Conservation (phyloP, 1,140 invertebrate species). For the Diabrotica undecimpunctata region DNA sequence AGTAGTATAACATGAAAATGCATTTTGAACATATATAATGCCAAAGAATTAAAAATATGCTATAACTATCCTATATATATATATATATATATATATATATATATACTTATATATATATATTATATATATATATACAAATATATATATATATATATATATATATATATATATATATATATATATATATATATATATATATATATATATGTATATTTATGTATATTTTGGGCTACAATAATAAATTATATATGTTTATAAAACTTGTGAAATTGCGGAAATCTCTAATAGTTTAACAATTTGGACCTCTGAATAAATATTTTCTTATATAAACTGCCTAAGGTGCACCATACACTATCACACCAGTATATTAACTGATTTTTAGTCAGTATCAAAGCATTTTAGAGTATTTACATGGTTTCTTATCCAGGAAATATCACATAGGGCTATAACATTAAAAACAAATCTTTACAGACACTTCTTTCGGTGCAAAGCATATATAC, state of each 20-base stretch:
- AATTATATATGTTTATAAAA: conserved; percentile 47
- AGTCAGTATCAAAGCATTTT: conserved; percentile 18
- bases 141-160: too few species aligned
- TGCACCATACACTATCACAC: conserved; percentile 48
- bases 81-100: too few species aligned
- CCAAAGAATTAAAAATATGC: conserved; percentile 43
- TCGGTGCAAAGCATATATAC: too few species aligned
- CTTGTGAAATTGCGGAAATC: conserved; percentile 49
- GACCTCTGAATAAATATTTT: conserved; percentile 47
- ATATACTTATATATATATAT: too few species aligned
- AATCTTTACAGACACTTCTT: background rate
- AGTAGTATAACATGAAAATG: conserved; percentile 45
- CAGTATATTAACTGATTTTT: conserved; percentile 36
- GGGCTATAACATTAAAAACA: background rate
- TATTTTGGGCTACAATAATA: conserved; percentile 38
- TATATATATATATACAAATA: too few species aligned
- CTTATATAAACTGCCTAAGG: conserved; percentile 42
- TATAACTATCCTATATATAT: conserved; percentile 39
- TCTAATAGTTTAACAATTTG: conserved; percentile 48
- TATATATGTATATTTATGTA: conserved; percentile 18
- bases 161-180: too few species aligned
- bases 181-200: too few species aligned
- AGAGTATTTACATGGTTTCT: conserved; percentile 23
- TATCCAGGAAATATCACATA: conserved; percentile 29
- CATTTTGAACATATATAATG: conserved; percentile 42